Evolutionary conservation across 2,113 vertebrate genomes (phyloP), one percentile per base, ranked within the genome.

Genomic region (Mobula hypostoma): DNA sequence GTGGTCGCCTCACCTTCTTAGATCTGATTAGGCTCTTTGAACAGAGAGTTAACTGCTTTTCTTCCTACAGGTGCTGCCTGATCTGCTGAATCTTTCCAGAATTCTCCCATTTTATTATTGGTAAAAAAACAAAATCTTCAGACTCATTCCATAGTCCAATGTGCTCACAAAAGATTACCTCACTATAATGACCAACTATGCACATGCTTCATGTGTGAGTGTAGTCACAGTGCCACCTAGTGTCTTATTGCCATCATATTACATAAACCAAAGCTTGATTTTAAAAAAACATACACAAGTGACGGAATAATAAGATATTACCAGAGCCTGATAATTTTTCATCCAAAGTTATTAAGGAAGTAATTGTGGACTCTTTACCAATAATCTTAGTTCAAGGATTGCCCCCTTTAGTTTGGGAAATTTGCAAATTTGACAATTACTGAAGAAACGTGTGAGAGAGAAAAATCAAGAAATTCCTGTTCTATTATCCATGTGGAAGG

Each of bases 151-250:
- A 36, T 72, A 5, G 68, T 48, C 74, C 87, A 9, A 12, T 19
- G 6, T 7, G 0, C 5, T 66, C 15, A 7, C 48, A 48, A 48
- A 6, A 9, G 2, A 27, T 58, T n/a, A 27, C 8, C 88, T 21
- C 32, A 6, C 2, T 9, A 17, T n/a, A 15, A 15, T 91, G 66
- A 21, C 63, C 2, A 8, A 19, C 15, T 36, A n/a, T 1, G 14
- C 5, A 2, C 7, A 17, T n/a, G 7, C n/a, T 88, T 66, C 12
- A 61, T 66, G 29, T 88, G 5, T 7, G 19, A 15, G 68, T 93
- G 91, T 93, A 29, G 40, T 93, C 19, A 29, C 91, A 93, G 68
- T 27, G 70, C 91, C 91, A 93, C 29, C 91, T 93, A 48, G 32
- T 76, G 91, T 56, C 61, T 87, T 61, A 87, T 61, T 76, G 19